These are phyloP conservation scores for Artemia sp. DNA, from an alignment of 2,888 invertebrate genomes.

Conservation along the genomic window DNA sequence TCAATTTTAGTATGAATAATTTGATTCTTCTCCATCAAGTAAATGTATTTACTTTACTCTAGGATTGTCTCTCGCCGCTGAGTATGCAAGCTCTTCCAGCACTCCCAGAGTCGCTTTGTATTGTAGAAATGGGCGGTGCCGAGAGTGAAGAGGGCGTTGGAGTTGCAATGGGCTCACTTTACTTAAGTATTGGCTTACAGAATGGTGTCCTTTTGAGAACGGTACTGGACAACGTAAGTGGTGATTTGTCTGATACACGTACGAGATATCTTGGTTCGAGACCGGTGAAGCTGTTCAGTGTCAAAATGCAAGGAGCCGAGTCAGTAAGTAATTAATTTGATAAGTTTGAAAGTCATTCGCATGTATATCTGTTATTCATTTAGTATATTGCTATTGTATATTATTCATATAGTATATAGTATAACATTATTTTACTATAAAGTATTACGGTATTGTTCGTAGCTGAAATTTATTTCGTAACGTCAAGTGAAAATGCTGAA, in stretches of 20 bases:
- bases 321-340: conserved; percentile 43
- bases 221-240: conserved; percentile 84
- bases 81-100: conserved; percentile 94
- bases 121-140: conserved; percentile 74
- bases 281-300: conserved; percentile 88
- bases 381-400: too few species aligned
- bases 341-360: too few species aligned
- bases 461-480: too few species aligned
- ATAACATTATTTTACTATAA: too few species aligned
- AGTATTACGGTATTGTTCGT: too few species aligned
- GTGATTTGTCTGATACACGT: conserved; percentile 88
- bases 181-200: conserved; percentile 89
- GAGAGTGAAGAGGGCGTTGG: conserved; percentile 37
- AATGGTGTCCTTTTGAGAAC: conserved; percentile 87
- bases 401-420: too few species aligned
- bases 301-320: conserved; percentile 85
- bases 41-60: conserved; percentile 20
- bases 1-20: too few species aligned
- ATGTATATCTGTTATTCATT: too few species aligned
- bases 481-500: too few species aligned
- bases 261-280: conserved; percentile 90
- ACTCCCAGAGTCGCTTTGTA: conserved; percentile 86
- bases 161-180: conserved; percentile 53
- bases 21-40: too few species aligned
- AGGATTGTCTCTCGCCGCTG: conserved; percentile 82